Evolutionary conservation across 2,888 invertebrate genomes (phyloP).

Genomic region (Ctenicera cuprea): DNA sequence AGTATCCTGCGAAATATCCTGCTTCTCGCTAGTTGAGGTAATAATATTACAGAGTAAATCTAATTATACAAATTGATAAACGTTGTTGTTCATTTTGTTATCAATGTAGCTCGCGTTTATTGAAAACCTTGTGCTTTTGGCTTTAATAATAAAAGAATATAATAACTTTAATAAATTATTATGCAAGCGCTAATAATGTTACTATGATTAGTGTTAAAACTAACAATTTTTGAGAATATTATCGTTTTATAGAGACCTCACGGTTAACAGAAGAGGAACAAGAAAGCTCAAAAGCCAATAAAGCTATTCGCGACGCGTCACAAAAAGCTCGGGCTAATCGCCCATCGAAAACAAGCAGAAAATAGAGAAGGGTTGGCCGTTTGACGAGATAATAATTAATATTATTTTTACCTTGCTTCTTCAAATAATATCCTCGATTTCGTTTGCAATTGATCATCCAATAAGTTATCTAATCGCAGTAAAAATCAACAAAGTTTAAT

Average conservation of each 20-base stretch:
- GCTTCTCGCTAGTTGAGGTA: conserved; percentile 17
- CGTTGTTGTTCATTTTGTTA: conserved; percentile 22
- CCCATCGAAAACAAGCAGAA: conserved; percentile 46
- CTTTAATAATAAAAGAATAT: not conserved
- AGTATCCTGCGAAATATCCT: conserved; percentile 20
- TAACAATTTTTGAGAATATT: conserved; percentile 12
- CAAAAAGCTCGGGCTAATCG: conserved; percentile 48
- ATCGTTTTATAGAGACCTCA: conserved; percentile 6
- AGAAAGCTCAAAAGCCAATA: conserved; percentile 49
- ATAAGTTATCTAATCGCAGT: conserved; percentile 38
- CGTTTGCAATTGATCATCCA: conserved; percentile 49
- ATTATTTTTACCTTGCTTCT: conserved; percentile 42
- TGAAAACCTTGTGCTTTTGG: too few species aligned
- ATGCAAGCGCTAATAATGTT: too few species aligned
- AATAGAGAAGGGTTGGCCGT: conserved; percentile 35
- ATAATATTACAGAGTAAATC: conserved; percentile 15
- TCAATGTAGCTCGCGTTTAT: not conserved
- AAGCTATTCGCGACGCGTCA: conserved; percentile 46
- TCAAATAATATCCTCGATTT: conserved; percentile 43
- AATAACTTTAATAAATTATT: not conserved
- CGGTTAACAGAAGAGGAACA: conserved; percentile 14
- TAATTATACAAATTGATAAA: conserved; percentile 41
- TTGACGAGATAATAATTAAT: conserved; percentile 44
- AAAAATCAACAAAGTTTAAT: conserved; percentile 50
- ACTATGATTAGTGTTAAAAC: not conserved